phyloP scores from a whole-genome alignment of 2,888 invertebrate genomes.

The Pristionchus exspectatus region DNA sequence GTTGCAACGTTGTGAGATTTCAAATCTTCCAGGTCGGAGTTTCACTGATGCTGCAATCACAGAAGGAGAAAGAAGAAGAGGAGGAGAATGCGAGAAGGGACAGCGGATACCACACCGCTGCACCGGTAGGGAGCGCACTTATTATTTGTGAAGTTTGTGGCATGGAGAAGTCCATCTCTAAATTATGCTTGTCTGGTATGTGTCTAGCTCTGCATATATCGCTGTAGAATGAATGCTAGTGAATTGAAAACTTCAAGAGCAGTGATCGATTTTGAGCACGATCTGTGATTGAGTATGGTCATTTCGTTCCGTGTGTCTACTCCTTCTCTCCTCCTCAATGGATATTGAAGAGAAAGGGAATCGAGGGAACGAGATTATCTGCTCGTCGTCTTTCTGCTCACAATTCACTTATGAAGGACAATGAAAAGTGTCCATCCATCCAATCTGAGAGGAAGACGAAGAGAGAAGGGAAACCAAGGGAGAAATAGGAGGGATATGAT shows the following conservation, averaged over 20 bases:
- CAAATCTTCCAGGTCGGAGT: slow-evolving; percentile 72
- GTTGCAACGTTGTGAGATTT: slow-evolving; percentile 2
- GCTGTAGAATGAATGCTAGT: no score
- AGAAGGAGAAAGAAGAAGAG: slow-evolving; percentile 65
- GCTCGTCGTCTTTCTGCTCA: slow-evolving; percentile 36
- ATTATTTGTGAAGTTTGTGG: no score
- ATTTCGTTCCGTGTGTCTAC: not conserved
- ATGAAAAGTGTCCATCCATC: slow-evolving; percentile 52
- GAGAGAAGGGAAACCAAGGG: not conserved
- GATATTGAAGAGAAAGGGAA: slow-evolving; percentile 7
- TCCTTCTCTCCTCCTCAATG: slow-evolving; percentile 7
- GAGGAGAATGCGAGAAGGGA: slow-evolving; percentile 58
- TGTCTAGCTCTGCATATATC: no score
- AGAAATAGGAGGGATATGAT: not conserved
- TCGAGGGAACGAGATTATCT: slow-evolving; percentile 49
- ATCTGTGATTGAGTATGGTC: no score
- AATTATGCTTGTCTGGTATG: no score
- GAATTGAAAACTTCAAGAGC: no score
- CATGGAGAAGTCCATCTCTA: no score
- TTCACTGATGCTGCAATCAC: slow-evolving; percentile 76
- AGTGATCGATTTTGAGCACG: no score
- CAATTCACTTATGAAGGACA: slow-evolving; percentile 55
- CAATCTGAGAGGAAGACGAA: slow-evolving; percentile 38
- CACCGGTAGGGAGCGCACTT: slow-evolving; percentile 55
- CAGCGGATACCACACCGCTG: slow-evolving; percentile 66